Evolutionary conservation across 1,140 invertebrate species (phyloP), one percentile per base, ranked within the genome.

Genomic region (Drosophila yakuba): DNA sequence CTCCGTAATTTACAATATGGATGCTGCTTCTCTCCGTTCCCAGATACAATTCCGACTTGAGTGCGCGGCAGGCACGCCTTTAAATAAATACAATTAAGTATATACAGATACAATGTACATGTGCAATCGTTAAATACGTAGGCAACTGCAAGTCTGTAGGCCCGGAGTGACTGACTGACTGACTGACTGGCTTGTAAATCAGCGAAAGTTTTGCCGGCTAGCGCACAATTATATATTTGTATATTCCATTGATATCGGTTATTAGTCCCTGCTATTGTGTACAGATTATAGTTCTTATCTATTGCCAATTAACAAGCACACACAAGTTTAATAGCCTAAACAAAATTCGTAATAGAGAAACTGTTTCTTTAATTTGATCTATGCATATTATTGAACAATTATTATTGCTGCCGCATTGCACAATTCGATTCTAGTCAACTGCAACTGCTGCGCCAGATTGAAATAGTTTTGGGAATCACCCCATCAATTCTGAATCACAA

Each of bases 11-110:
- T 78, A 75, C 60, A 48, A 52, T 51, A 28, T 36, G 50, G 83
- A 88, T 75, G 83, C 74, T 78, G 83, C 74, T 78, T 61, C 17
- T 39, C n/a, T 55, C 51, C 11, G 51, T 36, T 58, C 41, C 39
- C 5, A 25, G 57, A n/a, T 35, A 25, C 41, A 58, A 41, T 60
- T 66, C 56, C 38, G 50, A 48, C 45, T 15, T 35, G 66, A 25
- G 10, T 47, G n/a, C 25, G 17, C 23, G 47, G 10, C 50, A 10
- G 39, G 17, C 56, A 58, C 66, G 44, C 52, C 66, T 72, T 41
- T 41, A 35, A 69, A 47, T 45, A 47, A 52, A 12, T 52, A 32
- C 50, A 52, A 52, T 52, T 52, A 52, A 52, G 11, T 48, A 66
- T 54, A 39, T 68, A 68, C 28, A n/a, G 38, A 17, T 57, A 38